Base-by-base conservation (phyloP, 2,888 invertebrate species). In the Ornithoptera priamus region DNA sequence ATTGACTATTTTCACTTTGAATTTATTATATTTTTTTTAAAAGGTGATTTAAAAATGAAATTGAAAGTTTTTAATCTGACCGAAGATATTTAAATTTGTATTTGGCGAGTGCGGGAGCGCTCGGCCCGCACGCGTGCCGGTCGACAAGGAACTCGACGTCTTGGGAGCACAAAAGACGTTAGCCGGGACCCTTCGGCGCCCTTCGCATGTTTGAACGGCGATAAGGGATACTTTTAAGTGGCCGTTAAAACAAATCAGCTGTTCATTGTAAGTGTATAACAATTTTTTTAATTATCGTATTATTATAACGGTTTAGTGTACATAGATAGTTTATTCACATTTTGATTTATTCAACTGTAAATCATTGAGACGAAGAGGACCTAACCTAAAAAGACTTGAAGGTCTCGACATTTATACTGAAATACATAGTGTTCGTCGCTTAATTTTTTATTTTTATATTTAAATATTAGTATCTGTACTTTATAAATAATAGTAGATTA, bases 121-220 rank as follows among this genome's bases (percentile, higher is more conserved):
- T 82, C 87, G 82, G 83, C 87, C 86, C 89, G 88, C 88, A 82
- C 86, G 85, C 82, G 84, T 83, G 86, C 82, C 88, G 85, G 85
- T 87, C 88, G 84, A 76, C 80, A 89, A 90, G 88, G 85, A 90
- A 92, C 92, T 92, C 87, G 80, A 72, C 86, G 83, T 85, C 86
- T 86, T 90, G 82, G 83, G 87, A 87, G 84, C 81, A 77, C 67
- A 84, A 92, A 92, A 92, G 91, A 92, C 92, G 92, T 92, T 92
- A 90, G 82, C 82, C 80, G 78, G 75, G 82, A 81, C 90, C 91
- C 90, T 86, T 85, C 84, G 81, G 81, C 83, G 83, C 89, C 90
- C 88, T 86, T 84, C 82, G 83, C 81, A 83, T 81, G 80, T 78
- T 85, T 82, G 81, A 80, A 84, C 78, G 78, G 80, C 81, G 86